Percentiles rank a stretch among this genome's conserved stretches.
Evolutionary conservation across 2,888 invertebrate genomes (phyloP).

Genomic region (Zeuzera pyrina): DNA sequence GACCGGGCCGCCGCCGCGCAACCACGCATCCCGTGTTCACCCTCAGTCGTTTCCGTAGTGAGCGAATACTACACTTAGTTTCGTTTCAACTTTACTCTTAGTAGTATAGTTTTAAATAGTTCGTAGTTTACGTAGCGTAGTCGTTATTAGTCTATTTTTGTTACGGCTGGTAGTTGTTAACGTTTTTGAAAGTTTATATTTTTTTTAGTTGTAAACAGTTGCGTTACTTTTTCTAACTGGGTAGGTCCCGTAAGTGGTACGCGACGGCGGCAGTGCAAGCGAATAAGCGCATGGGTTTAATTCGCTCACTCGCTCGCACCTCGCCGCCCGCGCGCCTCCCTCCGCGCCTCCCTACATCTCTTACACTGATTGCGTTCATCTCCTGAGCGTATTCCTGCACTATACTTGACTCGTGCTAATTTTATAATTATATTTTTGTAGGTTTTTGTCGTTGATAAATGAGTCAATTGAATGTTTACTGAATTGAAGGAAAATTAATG

Average conservation of each 20-base stretch:
- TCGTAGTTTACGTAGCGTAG: slow-evolving; percentile 67
- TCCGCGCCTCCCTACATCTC: slow-evolving; percentile 10
- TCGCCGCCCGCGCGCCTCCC: slow-evolving; percentile 5
- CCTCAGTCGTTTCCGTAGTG: slow-evolving; percentile 53
- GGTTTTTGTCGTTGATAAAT: slow-evolving; percentile 70
- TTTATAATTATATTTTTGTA: slow-evolving; percentile 69
- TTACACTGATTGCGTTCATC: slow-evolving; percentile 21
- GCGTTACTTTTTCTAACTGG: slow-evolving; percentile 42
- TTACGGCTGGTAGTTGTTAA: slow-evolving; percentile 72
- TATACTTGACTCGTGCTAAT: slow-evolving; percentile 63
- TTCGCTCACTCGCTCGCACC: slow-evolving; percentile 4
- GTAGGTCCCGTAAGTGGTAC: slow-evolving; percentile 36
- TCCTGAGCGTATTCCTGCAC: slow-evolving; percentile 38
- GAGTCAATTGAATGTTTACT: slow-evolving; percentile 72
- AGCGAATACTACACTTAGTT: slow-evolving; percentile 53
- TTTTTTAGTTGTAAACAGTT: slow-evolving; percentile 56
- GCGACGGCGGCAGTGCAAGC: too few species aligned
- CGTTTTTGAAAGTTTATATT: slow-evolving; percentile 68
- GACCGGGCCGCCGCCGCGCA: slow-evolving; percentile 19
- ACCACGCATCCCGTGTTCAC: slow-evolving; percentile 22
- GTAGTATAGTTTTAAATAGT: slow-evolving; percentile 63
- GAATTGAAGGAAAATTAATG: slow-evolving; percentile 64
- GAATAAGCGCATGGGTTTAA: too few species aligned
- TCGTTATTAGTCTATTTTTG: slow-evolving; percentile 69
- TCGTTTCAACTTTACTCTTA: slow-evolving; percentile 60